These are phyloP conservation scores for Bradynema listronoti DNA, from an alignment of 1,140 invertebrate genomes.

Conservation along the genomic window DNA sequence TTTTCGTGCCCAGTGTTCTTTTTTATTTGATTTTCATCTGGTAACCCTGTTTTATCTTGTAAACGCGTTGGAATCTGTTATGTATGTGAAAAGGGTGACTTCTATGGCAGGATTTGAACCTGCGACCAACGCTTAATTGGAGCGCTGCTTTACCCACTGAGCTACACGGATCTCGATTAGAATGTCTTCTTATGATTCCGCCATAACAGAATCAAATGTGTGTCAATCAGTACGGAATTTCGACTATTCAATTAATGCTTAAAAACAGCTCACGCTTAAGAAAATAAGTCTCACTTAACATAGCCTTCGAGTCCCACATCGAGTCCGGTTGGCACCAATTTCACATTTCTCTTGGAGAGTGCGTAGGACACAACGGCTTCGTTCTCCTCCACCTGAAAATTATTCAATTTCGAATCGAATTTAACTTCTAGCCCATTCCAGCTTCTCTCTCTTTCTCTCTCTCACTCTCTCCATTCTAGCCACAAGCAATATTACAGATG, in stretches of 20 bases:
- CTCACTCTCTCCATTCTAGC: neutral
- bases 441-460: neutral
- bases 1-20: no score
- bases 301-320: slow-evolving; percentile 94
- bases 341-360: slow-evolving; percentile 81
- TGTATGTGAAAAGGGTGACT: no score
- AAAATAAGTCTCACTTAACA: slow-evolving; percentile 66
- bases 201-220: neutral
- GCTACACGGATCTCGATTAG: no score
- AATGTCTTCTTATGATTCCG: no score
- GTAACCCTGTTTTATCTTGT: no score
- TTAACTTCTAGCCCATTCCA: slow-evolving; percentile 8
- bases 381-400: slow-evolving; percentile 81
- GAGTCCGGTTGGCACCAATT: slow-evolving; percentile 82
- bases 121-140: no score
- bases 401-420: neutral
- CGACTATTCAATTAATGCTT: neutral
- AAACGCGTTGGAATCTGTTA: no score
- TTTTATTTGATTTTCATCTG: no score
- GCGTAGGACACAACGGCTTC: slow-evolving; percentile 95
- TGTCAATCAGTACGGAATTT: slow-evolving; percentile 8
- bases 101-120: no score
- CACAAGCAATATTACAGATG: neutral
- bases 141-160: no score
- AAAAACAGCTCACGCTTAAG: slow-evolving; percentile 7